These are phyloP conservation scores for Sesamia nonagrioides DNA, from an alignment of 1,140 invertebrate species.

Conservation along the genomic window DNA sequence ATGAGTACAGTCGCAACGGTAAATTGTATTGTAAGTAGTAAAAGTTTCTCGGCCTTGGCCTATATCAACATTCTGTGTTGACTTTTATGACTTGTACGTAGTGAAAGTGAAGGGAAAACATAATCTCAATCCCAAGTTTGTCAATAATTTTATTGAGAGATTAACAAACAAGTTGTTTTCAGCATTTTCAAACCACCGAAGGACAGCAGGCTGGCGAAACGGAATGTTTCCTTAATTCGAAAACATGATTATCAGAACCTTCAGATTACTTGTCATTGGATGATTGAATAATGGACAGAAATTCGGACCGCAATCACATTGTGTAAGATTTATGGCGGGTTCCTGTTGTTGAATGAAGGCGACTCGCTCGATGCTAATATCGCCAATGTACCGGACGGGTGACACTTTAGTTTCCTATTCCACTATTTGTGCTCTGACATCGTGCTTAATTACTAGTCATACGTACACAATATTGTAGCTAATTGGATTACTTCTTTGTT, in stretches of 20 bases:
- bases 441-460: constrained; percentile 53
- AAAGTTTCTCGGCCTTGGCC: constrained; percentile 28
- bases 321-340: constrained; percentile 75
- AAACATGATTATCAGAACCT: constrained; percentile 47
- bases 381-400: constrained; percentile 59
- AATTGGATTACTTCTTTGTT: background rate
- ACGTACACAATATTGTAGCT: background rate
- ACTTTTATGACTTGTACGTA: constrained; percentile 33
- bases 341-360: constrained; percentile 70
- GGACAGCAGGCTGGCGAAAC: background rate
- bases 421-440: constrained; percentile 54
- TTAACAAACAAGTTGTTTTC: constrained; percentile 11
- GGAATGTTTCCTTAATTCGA: constrained; percentile 10
- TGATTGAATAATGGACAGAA: constrained; percentile 74
- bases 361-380: constrained; percentile 72
- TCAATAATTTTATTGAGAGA: constrained; percentile 9
- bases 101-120: constrained; percentile 4
- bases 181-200: background rate
- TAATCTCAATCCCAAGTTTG: constrained; percentile 22
- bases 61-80: constrained; percentile 28
- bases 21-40: constrained; percentile 30
- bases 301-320: constrained; percentile 73
- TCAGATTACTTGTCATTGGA: constrained; percentile 44
- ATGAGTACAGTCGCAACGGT: constrained; percentile 17
- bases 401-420: constrained; percentile 60